Base-by-base conservation (phyloP, 1,140 invertebrate species). In the Drosophila trapezifrons region DNA sequence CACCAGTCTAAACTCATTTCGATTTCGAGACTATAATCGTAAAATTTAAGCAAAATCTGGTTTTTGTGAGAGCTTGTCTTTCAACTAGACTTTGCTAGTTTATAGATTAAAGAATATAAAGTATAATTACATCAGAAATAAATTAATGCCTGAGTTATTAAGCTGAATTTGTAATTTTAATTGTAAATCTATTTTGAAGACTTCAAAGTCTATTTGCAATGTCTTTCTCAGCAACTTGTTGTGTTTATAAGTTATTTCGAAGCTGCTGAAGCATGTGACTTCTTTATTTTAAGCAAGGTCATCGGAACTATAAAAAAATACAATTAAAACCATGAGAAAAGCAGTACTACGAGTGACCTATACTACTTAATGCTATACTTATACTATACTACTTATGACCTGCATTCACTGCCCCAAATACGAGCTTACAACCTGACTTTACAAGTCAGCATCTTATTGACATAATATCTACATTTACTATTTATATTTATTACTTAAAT, bases 401-500 rank as follows among this genome's bases (percentile, higher is more conserved):
- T 63, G 52, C 25, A 42, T 40, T 58, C 35, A 9, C 0, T 42
- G 54, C 15, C 7, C 60, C 3, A 22, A 40, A 22, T 22, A 6
- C 7, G 2, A 5, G 47, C 17, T 35, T 9, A 9, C 13, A 29
- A 63, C 5, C 13, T 10, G 7, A n/a, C n/a, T n/a, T n/a, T n/a
- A n/a, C 25, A 29, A 35, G 20, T 64, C 56, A 64, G 62, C 27
- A 43, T 13, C 17, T 40, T 40, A 15, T 15, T 59, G n/a, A 4
- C 54, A 35, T n/a, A 60, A 25, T 64, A 35, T 29, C 22, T 3
- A 18, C n/a, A n/a, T n/a, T n/a, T n/a, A n/a, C n/a, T n/a, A 47
- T 7, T 45, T 10, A 27, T 25, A 25, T 15, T n/a, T n/a, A n/a
- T n/a, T n/a, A n/a, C n/a, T n/a, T n/a, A n/a, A n/a, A n/a, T n/a